These are phyloP conservation scores for Pollimyrus isidori DNA, from an alignment of 2,113 vertebrate genomes.

Conservation along the genomic window DNA sequence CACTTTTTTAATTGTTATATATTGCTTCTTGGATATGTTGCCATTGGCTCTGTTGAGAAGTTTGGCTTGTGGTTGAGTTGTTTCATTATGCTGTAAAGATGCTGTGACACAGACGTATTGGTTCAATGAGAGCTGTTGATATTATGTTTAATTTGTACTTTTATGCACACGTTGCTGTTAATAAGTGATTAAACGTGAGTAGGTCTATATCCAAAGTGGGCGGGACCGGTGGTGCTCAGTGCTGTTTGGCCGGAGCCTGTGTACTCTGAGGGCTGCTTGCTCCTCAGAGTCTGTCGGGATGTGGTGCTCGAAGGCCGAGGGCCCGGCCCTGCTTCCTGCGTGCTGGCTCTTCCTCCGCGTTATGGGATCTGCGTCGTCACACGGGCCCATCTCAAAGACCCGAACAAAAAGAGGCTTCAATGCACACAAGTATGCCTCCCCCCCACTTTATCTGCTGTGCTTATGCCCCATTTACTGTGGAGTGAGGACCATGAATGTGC, in stretches of 20 bases:
- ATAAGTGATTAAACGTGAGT: neutral
- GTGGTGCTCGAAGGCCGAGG: neutral
- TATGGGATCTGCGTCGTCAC: conserved; percentile 19
- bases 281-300: neutral
- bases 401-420: conserved; percentile 28
- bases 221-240: neutral
- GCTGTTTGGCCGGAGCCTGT: neutral
- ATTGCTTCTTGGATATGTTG: neutral
- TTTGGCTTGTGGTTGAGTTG: neutral
- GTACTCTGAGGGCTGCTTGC: neutral
- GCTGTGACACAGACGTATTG: neutral
- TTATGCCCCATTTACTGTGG: conserved; percentile 48
- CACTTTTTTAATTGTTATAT: neutral
- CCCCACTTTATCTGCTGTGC: conserved; percentile 46
- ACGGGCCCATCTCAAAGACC: conserved; percentile 32
- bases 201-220: neutral
- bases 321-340: neutral
- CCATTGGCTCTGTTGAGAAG: neutral
- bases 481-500: conserved; percentile 31
- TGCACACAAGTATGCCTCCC: conserved; percentile 38
- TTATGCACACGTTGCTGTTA: neutral
- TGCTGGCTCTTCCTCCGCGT: neutral
- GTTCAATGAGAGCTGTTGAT: neutral
- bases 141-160: neutral
- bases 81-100: neutral